A percentile compares a stretch with the other conserved stretches of the same genome.
These are phyloP conservation scores for Hylomyscus alleni DNA, from an alignment of 2,797 vertebrate species.

Conservation along the genomic window DNA sequence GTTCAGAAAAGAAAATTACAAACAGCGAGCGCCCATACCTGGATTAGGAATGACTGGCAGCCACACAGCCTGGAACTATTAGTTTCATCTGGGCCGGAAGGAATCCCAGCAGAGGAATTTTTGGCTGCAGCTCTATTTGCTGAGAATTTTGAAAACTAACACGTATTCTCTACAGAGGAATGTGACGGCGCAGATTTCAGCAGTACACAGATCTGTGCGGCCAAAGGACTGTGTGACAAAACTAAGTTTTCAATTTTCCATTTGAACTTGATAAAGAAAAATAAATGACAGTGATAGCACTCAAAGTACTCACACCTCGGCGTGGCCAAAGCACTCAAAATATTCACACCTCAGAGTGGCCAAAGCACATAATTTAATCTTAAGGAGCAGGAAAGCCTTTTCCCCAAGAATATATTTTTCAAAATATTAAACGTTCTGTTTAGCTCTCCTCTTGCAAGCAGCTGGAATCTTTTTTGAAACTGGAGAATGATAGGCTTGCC, in stretches of 20 bases:
- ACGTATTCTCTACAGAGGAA: conserved; percentile 78
- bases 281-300: conserved; percentile 56
- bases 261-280: conserved; percentile 67
- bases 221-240: conserved; percentile 50
- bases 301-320: conserved; percentile 57
- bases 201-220: conserved; percentile 32
- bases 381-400: conserved; percentile 64
- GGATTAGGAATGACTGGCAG: conserved; percentile 76
- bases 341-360: conserved; percentile 53
- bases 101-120: conserved; percentile 84
- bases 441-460: conserved; percentile 70
- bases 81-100: conserved; percentile 82
- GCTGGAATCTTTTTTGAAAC: conserved; percentile 75
- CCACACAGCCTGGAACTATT: conserved; percentile 80
- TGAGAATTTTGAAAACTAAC: conserved; percentile 85
- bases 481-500: conserved; percentile 61
- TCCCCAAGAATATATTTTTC: conserved; percentile 73
- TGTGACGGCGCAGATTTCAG: conserved; percentile 75
- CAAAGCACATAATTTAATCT: conserved; percentile 75
- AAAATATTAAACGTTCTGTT: conserved; percentile 79
- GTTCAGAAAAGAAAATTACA: conserved; percentile 79
- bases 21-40: conserved; percentile 74
- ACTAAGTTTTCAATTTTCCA: conserved; percentile 58
- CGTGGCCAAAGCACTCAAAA: conserved; percentile 72
- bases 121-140: conserved; percentile 77